These are phyloP conservation scores for Eugnorisma glareosa DNA, from an alignment of 2,888 invertebrate genomes.

Conservation along the genomic window DNA sequence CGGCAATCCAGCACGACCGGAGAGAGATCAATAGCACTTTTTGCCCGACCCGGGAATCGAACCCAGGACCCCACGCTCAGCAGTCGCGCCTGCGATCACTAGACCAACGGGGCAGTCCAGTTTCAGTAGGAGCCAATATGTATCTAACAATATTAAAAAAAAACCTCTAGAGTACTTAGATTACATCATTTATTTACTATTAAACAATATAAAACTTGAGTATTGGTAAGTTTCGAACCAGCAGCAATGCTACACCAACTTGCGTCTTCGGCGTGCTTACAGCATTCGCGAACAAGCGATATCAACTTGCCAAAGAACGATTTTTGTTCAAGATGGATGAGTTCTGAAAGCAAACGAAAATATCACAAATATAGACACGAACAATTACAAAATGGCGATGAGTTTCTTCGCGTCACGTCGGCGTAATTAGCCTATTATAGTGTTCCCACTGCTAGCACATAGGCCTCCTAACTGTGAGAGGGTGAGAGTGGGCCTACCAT, in stretches of 20 bases:
- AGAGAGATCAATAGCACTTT: no score
- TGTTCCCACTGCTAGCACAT: background rate
- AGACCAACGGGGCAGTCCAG: no score
- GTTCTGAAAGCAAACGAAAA: background rate
- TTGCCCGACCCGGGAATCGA: no score
- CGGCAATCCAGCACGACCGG: no score
- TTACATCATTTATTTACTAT: background rate
- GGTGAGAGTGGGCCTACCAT: no score
- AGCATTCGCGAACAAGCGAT: background rate
- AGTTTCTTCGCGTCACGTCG: no score
- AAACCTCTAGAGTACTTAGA: background rate
- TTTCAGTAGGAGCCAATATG: no score
- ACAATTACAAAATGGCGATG: no score
- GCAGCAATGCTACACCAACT: background rate
- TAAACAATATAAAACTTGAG: constrained; percentile 1
- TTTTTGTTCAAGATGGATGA: background rate
- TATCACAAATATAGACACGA: no score
- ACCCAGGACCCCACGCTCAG: no score
- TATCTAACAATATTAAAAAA: background rate
- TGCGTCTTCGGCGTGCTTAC: background rate
- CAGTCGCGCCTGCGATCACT: no score
- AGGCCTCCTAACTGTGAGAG: background rate
- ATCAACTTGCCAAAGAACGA: background rate
- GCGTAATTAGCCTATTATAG: no score
- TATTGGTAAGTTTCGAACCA: background rate